Base-by-base conservation (phyloP, 2,888 invertebrate species). In the Oscheius sp. region DNA sequence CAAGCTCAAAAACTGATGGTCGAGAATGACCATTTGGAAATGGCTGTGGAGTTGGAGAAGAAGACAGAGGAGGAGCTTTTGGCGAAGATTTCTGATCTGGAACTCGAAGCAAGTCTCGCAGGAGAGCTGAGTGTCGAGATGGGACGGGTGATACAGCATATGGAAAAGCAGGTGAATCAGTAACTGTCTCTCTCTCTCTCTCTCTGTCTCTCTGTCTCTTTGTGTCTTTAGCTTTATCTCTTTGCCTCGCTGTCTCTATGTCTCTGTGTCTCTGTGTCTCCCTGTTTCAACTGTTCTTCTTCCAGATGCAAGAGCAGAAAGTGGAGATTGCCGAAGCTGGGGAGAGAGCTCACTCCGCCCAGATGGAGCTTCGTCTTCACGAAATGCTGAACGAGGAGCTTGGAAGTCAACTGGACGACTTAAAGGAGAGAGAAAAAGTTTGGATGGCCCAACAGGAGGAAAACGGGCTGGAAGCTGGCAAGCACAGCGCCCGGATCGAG, bases 71-170 rank as follows among this genome's bases (percentile, higher is more conserved):
- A 68, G 32, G n/a, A 68, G 29, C 55, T 55, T 53, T 33, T 55
- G 53, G n/a, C 55, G 4, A 51, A 42, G 9, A 11, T 70, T 57
- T 55, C 76, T 75, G 76, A 76, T n/a, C 51, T 78, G 42, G 78
- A 79, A 59, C 58, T 81, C 68, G 83, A 83, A 59, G 71, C 76
- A 5, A 66, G 63, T 4, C 75, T 83, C 47, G 78, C 81, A 1
- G 80, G 73, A 33, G 83, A 84, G 70, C 74, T 84, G 62, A 80
- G 81, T 70, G 78, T 82, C 13, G 82, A 84, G 58, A 71, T 84
- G 60, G 80, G 79, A 5, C 57, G 77, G 32, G 79, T 78, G 3
- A 80, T 82, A 79, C 74, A 77, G 13, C 77, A 77, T n/a, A 53
- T 82, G 70, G 79, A 84, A 62, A 75, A 78, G 63, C 71, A 79